Evolutionary conservation across 2,888 invertebrate species (phyloP).

Genomic region (Ischnura elegans): DNA sequence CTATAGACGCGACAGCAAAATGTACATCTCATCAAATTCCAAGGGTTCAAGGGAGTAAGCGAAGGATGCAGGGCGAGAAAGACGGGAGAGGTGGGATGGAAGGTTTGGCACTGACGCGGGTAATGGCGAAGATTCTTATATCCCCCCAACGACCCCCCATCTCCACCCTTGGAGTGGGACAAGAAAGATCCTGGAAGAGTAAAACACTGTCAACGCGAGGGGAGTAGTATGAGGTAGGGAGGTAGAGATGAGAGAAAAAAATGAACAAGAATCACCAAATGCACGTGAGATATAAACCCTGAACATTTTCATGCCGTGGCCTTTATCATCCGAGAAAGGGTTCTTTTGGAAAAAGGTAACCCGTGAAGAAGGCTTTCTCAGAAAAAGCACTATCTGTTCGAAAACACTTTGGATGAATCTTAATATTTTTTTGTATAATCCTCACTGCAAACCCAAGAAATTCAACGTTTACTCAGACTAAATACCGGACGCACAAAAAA

Average conservation of each 20-base stretch:
- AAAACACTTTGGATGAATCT: constrained; percentile 9
- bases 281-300: constrained; percentile 6
- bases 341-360: not conserved
- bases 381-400: constrained; percentile 31
- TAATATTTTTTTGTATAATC: not conserved
- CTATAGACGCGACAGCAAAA: constrained; percentile 42
- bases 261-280: not conserved
- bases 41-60: not conserved
- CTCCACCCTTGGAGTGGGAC: not conserved
- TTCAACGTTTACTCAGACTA: constrained; percentile 30
- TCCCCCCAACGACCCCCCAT: too few species aligned
- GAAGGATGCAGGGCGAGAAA: not conserved
- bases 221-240: not conserved
- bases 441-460: not conserved
- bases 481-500: constrained; percentile 20
- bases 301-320: constrained; percentile 35
- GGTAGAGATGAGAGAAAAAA: not conserved
- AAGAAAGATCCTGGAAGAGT: constrained; percentile 20
- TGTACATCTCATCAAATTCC: constrained; percentile 40
- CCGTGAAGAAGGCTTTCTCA: constrained; percentile 35
- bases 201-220: constrained; percentile 1
- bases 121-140: not conserved
- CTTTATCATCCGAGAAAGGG: constrained; percentile 1
- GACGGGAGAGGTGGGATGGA: not conserved
- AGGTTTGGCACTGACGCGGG: not conserved